Base-by-base conservation (phyloP, 2,888 invertebrate genomes). In the Ametastegia equiseti region DNA sequence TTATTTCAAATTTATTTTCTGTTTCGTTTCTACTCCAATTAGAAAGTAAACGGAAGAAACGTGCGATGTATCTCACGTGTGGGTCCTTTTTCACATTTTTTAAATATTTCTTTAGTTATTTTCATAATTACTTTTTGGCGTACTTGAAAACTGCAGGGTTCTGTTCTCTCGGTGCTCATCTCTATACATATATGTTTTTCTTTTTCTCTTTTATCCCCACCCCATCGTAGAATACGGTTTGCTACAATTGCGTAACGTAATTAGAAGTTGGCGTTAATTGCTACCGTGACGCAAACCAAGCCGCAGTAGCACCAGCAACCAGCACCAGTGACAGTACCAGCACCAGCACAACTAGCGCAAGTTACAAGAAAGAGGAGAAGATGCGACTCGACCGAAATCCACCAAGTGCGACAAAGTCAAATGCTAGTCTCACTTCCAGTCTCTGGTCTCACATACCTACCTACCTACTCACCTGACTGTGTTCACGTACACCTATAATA, bases 141-240 rank as follows among this genome's bases (percentile, higher is more conserved):
- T 13, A 30, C 30, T 30, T 30, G 30, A 30, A 60, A 60, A 60
- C 19, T n/a, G 54, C 54, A 19, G 90, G 89, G 89, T 89, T 85
- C 87, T 86, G 83, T 87, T 85, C 85, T 83, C 84, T 83, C 81
- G 80, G 78, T 82, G 80, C 81, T 80, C 81, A 81, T 47, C 83
- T 84, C 85, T 81, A 84, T 81, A 81, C 82, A 80, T 67, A 65
- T 83, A 73, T 80, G 81, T 80, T 77, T 80, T 79, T 82, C 79
- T 80, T 65, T 78, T 65, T 78, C 42, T 63, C 23, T 57, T 71
- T n/a, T n/a, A n/a, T n/a, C n/a, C n/a, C n/a, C n/a, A n/a, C n/a
- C n/a, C n/a, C n/a, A n/a, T 47, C 67, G 73, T 33, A 30, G 47
- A 39, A 42, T 27, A 45, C 27, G 54, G 47, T 73, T 73, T 23